Percentiles rank a stretch among this genome's conserved stretches.
Evolutionary conservation across 2,797 vertebrate species (phyloP).

Genomic region (Manis javanica): DNA sequence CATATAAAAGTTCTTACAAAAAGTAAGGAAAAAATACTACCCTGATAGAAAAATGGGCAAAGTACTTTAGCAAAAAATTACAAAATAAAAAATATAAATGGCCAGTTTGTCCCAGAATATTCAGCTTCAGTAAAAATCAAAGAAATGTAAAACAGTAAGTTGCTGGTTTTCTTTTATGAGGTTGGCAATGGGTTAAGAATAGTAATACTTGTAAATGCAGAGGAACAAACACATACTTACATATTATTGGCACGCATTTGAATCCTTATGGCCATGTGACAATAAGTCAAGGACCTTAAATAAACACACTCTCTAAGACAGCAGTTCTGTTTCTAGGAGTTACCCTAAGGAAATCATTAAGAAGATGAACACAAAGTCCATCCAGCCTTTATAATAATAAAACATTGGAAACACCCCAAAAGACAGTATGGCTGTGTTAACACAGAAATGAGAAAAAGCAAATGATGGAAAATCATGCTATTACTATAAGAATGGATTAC

Average conservation of each 20-base stretch:
- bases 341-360: constrained; percentile 33
- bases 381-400: not conserved
- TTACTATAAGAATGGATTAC: not conserved
- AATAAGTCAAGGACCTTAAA: constrained; percentile 23
- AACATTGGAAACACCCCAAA: not conserved
- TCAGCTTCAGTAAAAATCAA: constrained; percentile 37
- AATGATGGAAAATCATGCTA: not conserved
- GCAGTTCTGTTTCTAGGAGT: constrained; percentile 22
- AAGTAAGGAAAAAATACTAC: not conserved
- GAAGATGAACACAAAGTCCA: constrained; percentile 25
- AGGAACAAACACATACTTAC: not conserved
- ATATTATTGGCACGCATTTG: not conserved
- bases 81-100: not conserved
- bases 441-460: constrained; percentile 29
- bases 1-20: constrained; percentile 22
- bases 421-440: not conserved
- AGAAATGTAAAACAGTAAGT: not conserved
- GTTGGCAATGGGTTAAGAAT: constrained; percentile 12
- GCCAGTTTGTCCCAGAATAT: not conserved
- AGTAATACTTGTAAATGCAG: not conserved
- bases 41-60: constrained; percentile 16
- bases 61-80: constrained; percentile 11
- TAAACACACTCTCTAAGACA: not conserved
- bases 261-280: constrained; percentile 10
- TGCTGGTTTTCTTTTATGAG: constrained; percentile 13